Conservation (phyloP, 2,113 vertebrate genomes). For the Ceyx margarethae region DNA sequence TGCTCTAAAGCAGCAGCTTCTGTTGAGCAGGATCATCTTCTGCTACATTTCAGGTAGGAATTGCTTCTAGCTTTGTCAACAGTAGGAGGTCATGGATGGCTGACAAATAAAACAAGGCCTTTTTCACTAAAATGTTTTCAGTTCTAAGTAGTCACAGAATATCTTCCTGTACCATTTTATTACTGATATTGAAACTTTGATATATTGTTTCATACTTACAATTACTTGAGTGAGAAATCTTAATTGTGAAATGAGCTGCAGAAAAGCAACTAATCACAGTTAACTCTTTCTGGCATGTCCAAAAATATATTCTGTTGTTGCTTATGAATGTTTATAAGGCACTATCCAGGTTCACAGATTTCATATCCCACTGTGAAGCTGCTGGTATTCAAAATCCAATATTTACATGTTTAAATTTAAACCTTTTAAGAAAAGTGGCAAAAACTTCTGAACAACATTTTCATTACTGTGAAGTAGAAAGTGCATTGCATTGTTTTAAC, state of each 20-base stretch:
- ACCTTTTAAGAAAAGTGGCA: slow-evolving; percentile 27
- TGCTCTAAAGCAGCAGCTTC: slow-evolving; percentile 60
- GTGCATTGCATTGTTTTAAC: neutral
- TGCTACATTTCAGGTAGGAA: slow-evolving; percentile 71
- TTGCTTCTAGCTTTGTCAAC: slow-evolving; percentile 76
- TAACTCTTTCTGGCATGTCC: slow-evolving; percentile 44
- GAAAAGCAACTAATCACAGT: slow-evolving; percentile 59
- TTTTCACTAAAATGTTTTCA: slow-evolving; percentile 70
- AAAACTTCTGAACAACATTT: neutral
- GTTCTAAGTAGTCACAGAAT: slow-evolving; percentile 55
- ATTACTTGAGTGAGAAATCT: slow-evolving; percentile 63
- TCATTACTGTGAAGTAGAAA: slow-evolving; percentile 42
- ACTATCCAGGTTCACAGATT: slow-evolving; percentile 59
- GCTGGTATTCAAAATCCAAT: slow-evolving; percentile 21
- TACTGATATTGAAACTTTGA: slow-evolving; percentile 69
- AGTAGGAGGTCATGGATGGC: slow-evolving; percentile 74
- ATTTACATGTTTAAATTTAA: slow-evolving; percentile 32
- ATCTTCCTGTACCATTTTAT: slow-evolving; percentile 60
- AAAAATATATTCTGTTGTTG: slow-evolving; percentile 32
- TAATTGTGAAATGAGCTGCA: slow-evolving; percentile 55
- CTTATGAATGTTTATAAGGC: slow-evolving; percentile 44
- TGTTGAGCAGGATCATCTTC: slow-evolving; percentile 65
- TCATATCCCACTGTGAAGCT: slow-evolving; percentile 42
- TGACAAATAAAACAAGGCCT: slow-evolving; percentile 76
- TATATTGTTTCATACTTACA: slow-evolving; percentile 57